phyloP scores from a whole-genome alignment of 1,140 invertebrate species.

The Bilobella aurantiaca region DNA sequence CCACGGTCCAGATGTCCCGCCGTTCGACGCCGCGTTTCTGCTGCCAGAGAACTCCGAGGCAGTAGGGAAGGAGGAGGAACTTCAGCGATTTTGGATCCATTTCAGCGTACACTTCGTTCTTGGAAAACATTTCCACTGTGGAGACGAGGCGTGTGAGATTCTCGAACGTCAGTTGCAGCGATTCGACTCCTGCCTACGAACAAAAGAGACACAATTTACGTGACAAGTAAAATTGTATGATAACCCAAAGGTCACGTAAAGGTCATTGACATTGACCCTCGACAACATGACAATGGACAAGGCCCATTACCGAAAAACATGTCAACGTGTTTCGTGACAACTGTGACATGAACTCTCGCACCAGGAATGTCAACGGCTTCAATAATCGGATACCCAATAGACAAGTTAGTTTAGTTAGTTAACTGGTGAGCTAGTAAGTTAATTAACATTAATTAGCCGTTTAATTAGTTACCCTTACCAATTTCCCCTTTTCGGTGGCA shows the following conservation, averaged over 20 bases:
- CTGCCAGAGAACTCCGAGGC: conserved; percentile 63
- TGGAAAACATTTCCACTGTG: conserved; percentile 66
- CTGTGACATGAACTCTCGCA: too few relatives aligned
- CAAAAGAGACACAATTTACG: background rate
- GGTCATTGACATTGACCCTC: too few relatives aligned
- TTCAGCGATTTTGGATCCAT: conserved; percentile 71
- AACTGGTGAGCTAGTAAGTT: too few relatives aligned
- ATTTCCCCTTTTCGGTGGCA: background rate
- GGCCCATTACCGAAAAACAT: too few relatives aligned
- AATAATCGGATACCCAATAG: too few relatives aligned
- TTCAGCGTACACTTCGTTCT: conserved; percentile 79
- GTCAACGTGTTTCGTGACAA: too few relatives aligned
- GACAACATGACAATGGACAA: too few relatives aligned
- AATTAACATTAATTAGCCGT: too few relatives aligned
- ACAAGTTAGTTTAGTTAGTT: too few relatives aligned
- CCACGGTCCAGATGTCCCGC: conserved; percentile 55
- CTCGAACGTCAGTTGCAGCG: conserved; percentile 47
- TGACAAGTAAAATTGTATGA: background rate
- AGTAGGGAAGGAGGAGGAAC: conserved; percentile 68
- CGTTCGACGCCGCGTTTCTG: conserved; percentile 55
- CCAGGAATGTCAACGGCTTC: too few relatives aligned
- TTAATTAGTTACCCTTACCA: too few relatives aligned
- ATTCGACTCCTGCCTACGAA: background rate
- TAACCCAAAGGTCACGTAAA: background rate
- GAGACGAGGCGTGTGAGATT: conserved; percentile 66